Base-by-base conservation (phyloP, 2,888 invertebrate species). In the Apamea monoglypha region DNA sequence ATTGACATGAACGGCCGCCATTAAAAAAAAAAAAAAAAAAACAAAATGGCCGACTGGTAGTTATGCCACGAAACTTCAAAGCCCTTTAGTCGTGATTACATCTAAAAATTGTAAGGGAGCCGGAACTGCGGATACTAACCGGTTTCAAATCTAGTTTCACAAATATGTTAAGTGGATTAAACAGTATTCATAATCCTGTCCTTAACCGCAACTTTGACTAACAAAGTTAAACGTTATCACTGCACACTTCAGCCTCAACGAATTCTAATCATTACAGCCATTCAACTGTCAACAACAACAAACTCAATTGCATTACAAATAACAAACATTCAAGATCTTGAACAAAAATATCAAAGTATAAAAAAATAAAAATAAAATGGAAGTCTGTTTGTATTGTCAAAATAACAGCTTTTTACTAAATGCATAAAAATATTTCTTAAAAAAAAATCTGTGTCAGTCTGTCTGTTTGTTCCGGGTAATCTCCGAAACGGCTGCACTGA, bases 261-360 rank as follows among this genome's bases (percentile, higher is more conserved):
- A 53, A 36, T 47, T 66, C 6, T 56, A 44, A 66, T 73, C 29
- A 61, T 50, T 68, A 44, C 40, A 71, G 8, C 44, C 47, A 76
- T 78, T 74, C 44, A 74, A 25, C 36, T 47, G 32, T 71, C 63
- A 18, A 16, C 14, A 53, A 47, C n/a, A 59, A 40, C 47, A 61
- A 66, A 29, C 81, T 70, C 64, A 77, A 84, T 84, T 59, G 76
- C 44, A 68, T 84, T 64, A 80, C 53, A 68, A 53, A 59, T 29
- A 50, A 74, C 74, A 77, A 80, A 44, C 8, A 63, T 36, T 68
- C 29, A 67, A 71, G n/a, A 80, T 84, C 44, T 61, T 56, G 32
- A 63, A 56, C 72, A 66, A 32, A 47, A 29, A 29, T 68, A 14
- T 40, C 61, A 40, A 47, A 79, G 36, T 50, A 40, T 25, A 56